Evolutionary conservation across 2,113 vertebrate species (phyloP).

Genomic region (Mustelus asterias): DNA sequence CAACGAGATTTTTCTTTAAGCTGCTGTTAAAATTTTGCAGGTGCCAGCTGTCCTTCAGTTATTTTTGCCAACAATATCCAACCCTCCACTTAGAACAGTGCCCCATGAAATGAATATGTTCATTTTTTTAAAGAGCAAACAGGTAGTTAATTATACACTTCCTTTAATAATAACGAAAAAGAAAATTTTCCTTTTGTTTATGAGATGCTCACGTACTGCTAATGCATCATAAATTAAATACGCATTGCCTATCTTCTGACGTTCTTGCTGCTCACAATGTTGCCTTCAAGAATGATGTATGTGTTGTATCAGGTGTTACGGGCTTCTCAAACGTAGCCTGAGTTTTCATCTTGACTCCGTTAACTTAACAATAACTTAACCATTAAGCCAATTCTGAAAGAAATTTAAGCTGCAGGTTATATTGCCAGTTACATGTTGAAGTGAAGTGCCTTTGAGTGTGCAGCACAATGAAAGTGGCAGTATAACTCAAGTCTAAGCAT

Average conservation of each 20-base stretch:
- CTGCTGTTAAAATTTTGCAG: conserved; percentile 45
- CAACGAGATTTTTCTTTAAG: conserved; percentile 40
- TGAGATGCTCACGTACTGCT: background rate
- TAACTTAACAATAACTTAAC: background rate
- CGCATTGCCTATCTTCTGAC: background rate
- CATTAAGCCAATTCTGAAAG: background rate
- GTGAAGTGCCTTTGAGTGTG: background rate
- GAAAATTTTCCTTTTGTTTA: background rate
- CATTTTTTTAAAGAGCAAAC: background rate
- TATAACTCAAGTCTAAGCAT: background rate
- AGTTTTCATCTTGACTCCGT: background rate
- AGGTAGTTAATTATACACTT: background rate
- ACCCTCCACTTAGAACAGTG: background rate
- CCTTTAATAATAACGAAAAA: background rate
- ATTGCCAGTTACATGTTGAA: background rate
- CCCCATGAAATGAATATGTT: no score
- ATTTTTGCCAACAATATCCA: conserved; percentile 40
- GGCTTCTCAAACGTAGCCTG: background rate
- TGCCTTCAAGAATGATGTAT: background rate
- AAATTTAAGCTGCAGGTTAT: background rate
- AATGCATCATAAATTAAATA: background rate
- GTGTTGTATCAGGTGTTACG: background rate
- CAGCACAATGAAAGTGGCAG: background rate
- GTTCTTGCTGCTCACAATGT: background rate
- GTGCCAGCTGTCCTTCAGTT: conserved; percentile 41